Percentiles rank a stretch among this genome's conserved stretches.
Evolutionary conservation across 2,797 vertebrate species (phyloP).

Genomic region (Lagorchestes hirsutus): DNA sequence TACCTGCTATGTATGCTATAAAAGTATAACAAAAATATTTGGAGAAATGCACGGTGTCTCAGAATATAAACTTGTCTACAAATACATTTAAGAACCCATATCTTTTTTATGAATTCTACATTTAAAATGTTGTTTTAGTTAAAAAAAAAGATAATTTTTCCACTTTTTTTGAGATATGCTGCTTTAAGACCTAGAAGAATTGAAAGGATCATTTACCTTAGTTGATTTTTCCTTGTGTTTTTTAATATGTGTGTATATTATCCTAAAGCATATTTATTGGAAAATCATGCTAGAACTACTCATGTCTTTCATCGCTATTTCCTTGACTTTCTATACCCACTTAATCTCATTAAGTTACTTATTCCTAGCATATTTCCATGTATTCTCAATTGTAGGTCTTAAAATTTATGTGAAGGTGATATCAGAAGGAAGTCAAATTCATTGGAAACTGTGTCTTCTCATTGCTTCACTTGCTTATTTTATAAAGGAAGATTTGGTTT

Average conservation of each 20-base stretch:
- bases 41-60: not conserved
- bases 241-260: not conserved
- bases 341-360: slow-evolving; percentile 39
- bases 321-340: not conserved
- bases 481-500: not conserved
- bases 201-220: not conserved
- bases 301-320: slow-evolving; percentile 18
- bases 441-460: not conserved
- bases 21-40: not conserved
- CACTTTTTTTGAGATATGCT: not conserved
- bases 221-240: slow-evolving; percentile 39
- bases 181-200: not conserved
- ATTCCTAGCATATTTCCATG: not conserved
- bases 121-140: not conserved
- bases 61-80: not conserved
- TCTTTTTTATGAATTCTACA: not conserved
- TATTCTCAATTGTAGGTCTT: not conserved
- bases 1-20: not conserved
- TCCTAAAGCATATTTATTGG: slow-evolving; percentile 16
- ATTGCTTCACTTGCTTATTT: not conserved
- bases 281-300: not conserved
- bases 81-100: not conserved
- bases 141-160: not conserved
- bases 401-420: not conserved
- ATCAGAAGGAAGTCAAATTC: not conserved